Evolutionary conservation across 2,888 invertebrate species (phyloP).

Genomic region (Caenorhabditis sulstoni): DNA sequence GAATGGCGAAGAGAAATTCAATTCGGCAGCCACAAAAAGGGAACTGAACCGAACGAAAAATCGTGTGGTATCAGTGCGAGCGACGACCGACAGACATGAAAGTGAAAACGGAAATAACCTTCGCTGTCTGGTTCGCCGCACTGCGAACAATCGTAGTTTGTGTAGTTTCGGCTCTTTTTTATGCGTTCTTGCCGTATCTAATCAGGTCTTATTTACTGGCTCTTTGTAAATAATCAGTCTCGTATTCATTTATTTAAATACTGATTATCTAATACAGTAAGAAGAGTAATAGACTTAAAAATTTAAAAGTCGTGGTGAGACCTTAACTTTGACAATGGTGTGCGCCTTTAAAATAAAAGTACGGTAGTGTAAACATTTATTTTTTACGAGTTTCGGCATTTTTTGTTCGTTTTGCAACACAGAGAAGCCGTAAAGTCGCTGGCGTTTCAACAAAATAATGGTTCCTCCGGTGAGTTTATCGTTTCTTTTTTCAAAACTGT

Average conservation of each 20-base stretch:
- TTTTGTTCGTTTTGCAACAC: not conserved
- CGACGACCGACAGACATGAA: slow-evolving; percentile 1
- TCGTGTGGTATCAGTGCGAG: slow-evolving; percentile 1
- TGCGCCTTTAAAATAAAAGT: not conserved
- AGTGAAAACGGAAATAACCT: slow-evolving; percentile 6
- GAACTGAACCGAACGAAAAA: not conserved
- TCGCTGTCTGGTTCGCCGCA: no score
- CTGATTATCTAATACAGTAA: no score
- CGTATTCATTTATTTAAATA: no score
- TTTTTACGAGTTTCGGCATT: not conserved
- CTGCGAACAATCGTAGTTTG: no score
- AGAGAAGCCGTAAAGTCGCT: not conserved
- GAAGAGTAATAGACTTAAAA: no score
- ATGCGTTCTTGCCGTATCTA: no score
- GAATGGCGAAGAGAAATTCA: not conserved
- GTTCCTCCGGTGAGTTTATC: not conserved
- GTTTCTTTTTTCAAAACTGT: not conserved
- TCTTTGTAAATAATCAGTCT: no score
- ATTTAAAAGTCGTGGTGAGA: no score
- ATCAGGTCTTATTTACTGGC: no score
- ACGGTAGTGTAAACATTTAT: not conserved
- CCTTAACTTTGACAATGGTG: not conserved
- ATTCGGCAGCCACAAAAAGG: not conserved
- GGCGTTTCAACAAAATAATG: not conserved
- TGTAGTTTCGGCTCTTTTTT: no score